Evolutionary conservation across 2,888 invertebrate genomes (phyloP).

Genomic region (Cyclophora punctaria): DNA sequence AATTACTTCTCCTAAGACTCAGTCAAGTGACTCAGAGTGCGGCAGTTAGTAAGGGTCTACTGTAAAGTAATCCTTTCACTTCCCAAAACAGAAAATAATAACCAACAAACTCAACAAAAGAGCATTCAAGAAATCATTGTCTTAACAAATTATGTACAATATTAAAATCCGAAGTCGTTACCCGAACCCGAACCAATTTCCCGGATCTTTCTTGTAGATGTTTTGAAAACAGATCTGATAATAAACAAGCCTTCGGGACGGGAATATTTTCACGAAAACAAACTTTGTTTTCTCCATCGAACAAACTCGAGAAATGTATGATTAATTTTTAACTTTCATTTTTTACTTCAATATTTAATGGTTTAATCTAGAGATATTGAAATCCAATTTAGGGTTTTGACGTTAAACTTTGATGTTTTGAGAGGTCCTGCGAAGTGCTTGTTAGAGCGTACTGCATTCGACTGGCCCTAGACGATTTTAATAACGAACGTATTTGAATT

Average conservation of each 20-base stretch:
- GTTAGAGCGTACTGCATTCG: too few relatives aligned
- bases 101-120: slow-evolving; percentile 1
- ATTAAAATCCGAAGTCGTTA: slow-evolving; percentile 5
- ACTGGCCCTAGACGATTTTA: too few relatives aligned
- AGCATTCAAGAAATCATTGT: slow-evolving; percentile 4
- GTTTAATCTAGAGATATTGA: not conserved
- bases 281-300: slow-evolving; percentile 7
- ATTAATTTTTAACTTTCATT: slow-evolving; percentile 11
- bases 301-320: slow-evolving; percentile 2
- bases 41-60: too few relatives aligned
- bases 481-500: too few relatives aligned
- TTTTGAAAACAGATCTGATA: slow-evolving; percentile 7
- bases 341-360: slow-evolving; percentile 6
- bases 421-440: too few relatives aligned
- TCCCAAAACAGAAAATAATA: not conserved
- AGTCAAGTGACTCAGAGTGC: too few relatives aligned
- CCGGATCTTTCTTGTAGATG: slow-evolving; percentile 3
- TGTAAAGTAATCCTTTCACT: not conserved
- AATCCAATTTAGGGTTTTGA: slow-evolving; percentile 1
- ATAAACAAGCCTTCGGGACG: slow-evolving; percentile 8
- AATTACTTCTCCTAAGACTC: too few relatives aligned
- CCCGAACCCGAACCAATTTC: slow-evolving; percentile 1
- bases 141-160: slow-evolving; percentile 5
- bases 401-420: too few relatives aligned
- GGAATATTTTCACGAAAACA: slow-evolving; percentile 7